Percentiles rank a stretch among this genome's conserved stretches.
These are phyloP conservation scores for Cuculus canorus DNA, from an alignment of 2,797 vertebrate genomes.

Conservation along the genomic window DNA sequence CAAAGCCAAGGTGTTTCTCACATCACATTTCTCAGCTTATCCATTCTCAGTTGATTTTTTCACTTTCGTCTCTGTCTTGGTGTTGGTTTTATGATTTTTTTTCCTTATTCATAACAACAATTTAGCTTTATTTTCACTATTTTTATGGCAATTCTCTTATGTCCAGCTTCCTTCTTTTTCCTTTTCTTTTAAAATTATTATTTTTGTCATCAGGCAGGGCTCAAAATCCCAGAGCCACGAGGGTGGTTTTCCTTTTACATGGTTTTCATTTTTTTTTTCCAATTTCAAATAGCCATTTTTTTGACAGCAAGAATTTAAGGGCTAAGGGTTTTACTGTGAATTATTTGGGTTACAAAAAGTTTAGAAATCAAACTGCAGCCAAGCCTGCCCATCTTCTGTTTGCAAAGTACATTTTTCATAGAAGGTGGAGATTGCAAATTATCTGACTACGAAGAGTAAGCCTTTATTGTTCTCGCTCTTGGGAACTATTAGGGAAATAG, in stretches of 20 bases:
- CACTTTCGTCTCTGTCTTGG: background rate
- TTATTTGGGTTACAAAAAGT: background rate
- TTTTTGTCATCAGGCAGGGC: background rate
- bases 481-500: conserved; percentile 20
- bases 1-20: background rate
- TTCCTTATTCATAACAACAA: background rate
- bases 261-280: background rate
- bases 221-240: background rate
- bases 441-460: background rate
- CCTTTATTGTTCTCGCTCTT: background rate
- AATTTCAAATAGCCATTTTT: background rate
- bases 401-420: background rate
- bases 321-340: background rate
- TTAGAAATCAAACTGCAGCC: background rate
- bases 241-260: background rate
- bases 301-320: background rate
- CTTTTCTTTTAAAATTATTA: background rate
- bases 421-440: background rate
- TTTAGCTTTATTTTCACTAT: background rate
- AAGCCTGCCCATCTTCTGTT: background rate
- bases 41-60: background rate
- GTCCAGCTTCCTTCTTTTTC: background rate
- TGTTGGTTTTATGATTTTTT: background rate
- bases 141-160: background rate
- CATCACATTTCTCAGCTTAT: background rate